Evolutionary conservation across 2,888 invertebrate genomes (phyloP).

Genomic region (Ditula angustiorana): DNA sequence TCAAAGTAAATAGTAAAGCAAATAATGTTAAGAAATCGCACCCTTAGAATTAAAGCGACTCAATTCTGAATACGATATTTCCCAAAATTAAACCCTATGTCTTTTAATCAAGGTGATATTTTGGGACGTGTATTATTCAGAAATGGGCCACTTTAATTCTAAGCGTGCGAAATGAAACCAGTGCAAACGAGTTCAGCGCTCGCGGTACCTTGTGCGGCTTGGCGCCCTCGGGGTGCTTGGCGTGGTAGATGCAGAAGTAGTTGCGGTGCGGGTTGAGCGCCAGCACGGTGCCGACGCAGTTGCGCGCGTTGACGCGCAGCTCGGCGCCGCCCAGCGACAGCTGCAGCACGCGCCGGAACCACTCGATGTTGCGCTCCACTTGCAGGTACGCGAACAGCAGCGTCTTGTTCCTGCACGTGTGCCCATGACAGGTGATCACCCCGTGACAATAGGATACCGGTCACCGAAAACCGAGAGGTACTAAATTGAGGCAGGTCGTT

Average conservation of each 20-base stretch:
- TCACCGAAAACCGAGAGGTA: too few relatives aligned
- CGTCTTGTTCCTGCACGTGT: conserved; percentile 95
- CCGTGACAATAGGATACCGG: neutral
- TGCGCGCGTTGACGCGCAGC: conserved; percentile 96
- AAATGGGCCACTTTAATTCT: too few relatives aligned
- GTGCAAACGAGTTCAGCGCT: too few relatives aligned
- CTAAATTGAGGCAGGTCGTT: too few relatives aligned
- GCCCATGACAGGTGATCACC: neutral
- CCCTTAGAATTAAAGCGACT: too few relatives aligned
- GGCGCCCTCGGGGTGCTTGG: conserved; percentile 94
- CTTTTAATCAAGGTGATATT: too few relatives aligned
- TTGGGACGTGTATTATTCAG: too few relatives aligned
- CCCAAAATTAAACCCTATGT: too few relatives aligned
- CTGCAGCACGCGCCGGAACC: conserved; percentile 96
- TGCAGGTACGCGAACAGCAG: conserved; percentile 97
- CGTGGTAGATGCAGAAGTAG: conserved; percentile 99
- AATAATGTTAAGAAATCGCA: too few relatives aligned
- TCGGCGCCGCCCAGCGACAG: conserved; percentile 94
- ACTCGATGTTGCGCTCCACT: conserved; percentile 95
- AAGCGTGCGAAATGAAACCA: too few relatives aligned
- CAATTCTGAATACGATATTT: too few relatives aligned
- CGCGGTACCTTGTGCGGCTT: conserved; percentile 86
- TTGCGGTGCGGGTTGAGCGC: conserved; percentile 98
- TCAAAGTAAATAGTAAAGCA: too few relatives aligned
- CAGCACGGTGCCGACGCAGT: conserved; percentile 98